These are phyloP conservation scores for Anodontia alba DNA, from an alignment of 2,888 invertebrate genomes.

Conservation along the genomic window DNA sequence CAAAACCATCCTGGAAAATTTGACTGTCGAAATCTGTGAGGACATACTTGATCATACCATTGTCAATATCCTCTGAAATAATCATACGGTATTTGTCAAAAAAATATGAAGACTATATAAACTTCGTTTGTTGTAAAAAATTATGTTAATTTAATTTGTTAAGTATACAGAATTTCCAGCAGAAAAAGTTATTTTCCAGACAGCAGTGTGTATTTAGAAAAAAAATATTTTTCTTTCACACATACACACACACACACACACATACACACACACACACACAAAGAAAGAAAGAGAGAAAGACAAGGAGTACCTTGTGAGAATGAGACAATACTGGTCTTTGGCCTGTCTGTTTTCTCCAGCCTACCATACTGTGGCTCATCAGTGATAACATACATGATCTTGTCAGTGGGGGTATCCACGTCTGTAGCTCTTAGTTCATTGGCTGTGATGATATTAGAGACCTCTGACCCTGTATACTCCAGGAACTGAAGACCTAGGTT, in stretches of 20 bases:
- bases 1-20: conserved; percentile 77
- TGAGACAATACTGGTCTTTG: conserved; percentile 62
- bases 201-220: too few species aligned
- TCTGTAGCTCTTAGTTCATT: conserved; percentile 75
- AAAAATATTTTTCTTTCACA: too few species aligned
- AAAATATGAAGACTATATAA: too few species aligned
- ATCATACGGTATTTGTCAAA: too few species aligned
- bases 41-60: conserved; percentile 77
- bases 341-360: conserved; percentile 71
- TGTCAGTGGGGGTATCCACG: conserved; percentile 72
- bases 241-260: too few species aligned
- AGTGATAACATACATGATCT: conserved; percentile 76
- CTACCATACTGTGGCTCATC: conserved; percentile 75
- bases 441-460: conserved; percentile 74
- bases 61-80: conserved; percentile 79
- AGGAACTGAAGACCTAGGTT: conserved; percentile 81
- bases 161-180: too few species aligned
- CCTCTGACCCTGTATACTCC: conserved; percentile 68
- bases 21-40: conserved; percentile 66
- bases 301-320: conserved; percentile 78
- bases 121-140: too few species aligned
- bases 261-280: too few species aligned
- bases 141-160: too few species aligned
- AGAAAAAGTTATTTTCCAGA: too few species aligned
- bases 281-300: too few species aligned